phyloP scores from a whole-genome alignment of 2,797 vertebrate species.

The Gallinago nigripennis region DNA sequence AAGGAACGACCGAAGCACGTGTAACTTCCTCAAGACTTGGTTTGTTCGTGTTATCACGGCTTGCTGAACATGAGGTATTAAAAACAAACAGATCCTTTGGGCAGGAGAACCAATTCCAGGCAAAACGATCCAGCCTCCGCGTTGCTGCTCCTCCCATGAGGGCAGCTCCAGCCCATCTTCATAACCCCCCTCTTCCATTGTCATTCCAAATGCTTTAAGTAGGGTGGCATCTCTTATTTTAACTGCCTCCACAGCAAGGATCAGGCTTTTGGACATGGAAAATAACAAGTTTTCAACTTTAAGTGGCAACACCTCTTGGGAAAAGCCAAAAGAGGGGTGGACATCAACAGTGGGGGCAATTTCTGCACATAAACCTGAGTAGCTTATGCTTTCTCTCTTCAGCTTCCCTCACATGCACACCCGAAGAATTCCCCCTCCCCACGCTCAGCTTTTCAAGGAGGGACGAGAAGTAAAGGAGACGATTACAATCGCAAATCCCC shows the following conservation, averaged over 20 bases:
- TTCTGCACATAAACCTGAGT: not conserved
- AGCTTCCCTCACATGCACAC: fast-evolving
- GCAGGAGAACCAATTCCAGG: not conserved
- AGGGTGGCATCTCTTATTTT: not conserved
- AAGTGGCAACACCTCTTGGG: not conserved
- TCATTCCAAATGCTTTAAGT: not conserved
- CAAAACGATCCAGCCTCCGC: not conserved
- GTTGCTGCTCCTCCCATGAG: fast-evolving
- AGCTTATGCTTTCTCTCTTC: not conserved
- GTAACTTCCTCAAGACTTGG: not conserved
- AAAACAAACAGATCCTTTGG: not conserved
- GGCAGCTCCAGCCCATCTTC: not conserved
- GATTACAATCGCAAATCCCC: not conserved
- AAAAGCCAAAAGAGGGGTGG: not conserved
- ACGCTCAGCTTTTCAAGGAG: not conserved
- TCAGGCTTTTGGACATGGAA: not conserved
- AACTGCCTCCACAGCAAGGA: not conserved
- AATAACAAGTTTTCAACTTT: not conserved
- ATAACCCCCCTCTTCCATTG: fast-evolving
- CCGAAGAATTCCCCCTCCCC: not conserved
- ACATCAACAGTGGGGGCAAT: fast-evolving
- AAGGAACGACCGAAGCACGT: not conserved
- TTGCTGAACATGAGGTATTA: not conserved
- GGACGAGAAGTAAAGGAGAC: not conserved
- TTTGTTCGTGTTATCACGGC: not conserved